phyloP scores from a whole-genome alignment of 2,797 vertebrate species.

The Poeciliopsis turneri region DNA sequence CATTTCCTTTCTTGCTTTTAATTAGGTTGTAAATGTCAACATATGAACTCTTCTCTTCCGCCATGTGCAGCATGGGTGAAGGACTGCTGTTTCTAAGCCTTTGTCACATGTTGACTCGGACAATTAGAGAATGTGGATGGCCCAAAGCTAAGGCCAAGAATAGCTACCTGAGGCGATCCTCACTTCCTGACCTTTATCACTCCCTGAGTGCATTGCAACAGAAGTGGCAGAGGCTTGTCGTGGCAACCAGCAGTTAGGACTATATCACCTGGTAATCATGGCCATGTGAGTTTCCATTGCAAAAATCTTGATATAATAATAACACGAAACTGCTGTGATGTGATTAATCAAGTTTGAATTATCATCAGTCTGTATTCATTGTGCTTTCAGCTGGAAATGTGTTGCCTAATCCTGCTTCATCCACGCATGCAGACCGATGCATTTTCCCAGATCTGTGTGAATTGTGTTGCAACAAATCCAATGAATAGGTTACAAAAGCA shows the following conservation, averaged over 20 bases:
- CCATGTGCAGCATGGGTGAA: conserved; percentile 25
- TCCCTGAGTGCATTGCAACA: conserved; percentile 46
- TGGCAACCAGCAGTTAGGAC: conserved; percentile 73
- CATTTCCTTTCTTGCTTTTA: conserved; percentile 66
- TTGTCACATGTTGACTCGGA: conserved; percentile 60
- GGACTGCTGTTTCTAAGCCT: conserved; percentile 47
- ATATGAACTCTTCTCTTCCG: conserved; percentile 51
- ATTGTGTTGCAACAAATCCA: neutral
- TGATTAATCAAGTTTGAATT: conserved; percentile 2
- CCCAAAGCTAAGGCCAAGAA: conserved; percentile 44
- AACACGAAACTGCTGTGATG: neutral
- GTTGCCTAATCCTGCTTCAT: conserved; percentile 18
- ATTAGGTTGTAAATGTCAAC: conserved; percentile 81
- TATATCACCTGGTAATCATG: conserved; percentile 57
- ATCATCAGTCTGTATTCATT: conserved; percentile 16
- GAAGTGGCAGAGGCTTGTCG: conserved; percentile 38
- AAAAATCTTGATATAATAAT: conserved; percentile 1
- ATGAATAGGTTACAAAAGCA: too few relatives aligned
- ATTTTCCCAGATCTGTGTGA: neutral
- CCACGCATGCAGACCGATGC: conserved; percentile 21
- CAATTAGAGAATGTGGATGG: conserved; percentile 65
- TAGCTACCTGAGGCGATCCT: conserved; percentile 47
- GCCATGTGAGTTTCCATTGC: neutral
- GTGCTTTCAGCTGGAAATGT: neutral
- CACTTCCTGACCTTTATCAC: conserved; percentile 55